Conservation (phyloP, 2,888 invertebrate genomes). For the Rhimphoctona megacephalus region DNA sequence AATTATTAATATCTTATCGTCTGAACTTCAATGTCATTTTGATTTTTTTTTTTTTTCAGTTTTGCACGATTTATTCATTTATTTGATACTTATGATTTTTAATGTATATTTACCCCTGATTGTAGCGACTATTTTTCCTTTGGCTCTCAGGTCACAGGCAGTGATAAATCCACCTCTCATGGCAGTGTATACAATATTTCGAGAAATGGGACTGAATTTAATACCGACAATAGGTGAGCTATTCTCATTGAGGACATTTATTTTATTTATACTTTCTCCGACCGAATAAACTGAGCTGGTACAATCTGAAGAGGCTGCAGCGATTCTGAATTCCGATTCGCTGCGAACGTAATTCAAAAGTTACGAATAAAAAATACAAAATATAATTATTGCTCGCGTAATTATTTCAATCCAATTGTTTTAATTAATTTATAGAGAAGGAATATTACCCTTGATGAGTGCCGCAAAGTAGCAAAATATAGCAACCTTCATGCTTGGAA, state of each 20-base stretch:
- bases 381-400: not conserved
- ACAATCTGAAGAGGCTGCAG: constrained; percentile 85
- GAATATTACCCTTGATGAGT: constrained; percentile 85
- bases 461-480: constrained; percentile 87
- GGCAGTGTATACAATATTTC: constrained; percentile 87
- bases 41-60: too few relatives aligned
- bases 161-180: constrained; percentile 87
- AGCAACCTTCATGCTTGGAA: constrained; percentile 86
- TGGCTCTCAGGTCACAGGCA: constrained; percentile 88
- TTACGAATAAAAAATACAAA: not conserved
- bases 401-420: not conserved
- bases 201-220: constrained; percentile 87
- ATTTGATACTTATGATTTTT: constrained; percentile 52
- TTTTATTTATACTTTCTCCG: constrained; percentile 82
- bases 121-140: constrained; percentile 84
- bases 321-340: constrained; percentile 84
- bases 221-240: constrained; percentile 86
- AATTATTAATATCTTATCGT: too few relatives aligned
- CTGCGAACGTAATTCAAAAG: constrained; percentile 67
- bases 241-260: constrained; percentile 85
- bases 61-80: not conserved
- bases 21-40: not conserved
- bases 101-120: constrained; percentile 82
- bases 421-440: not conserved
- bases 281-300: constrained; percentile 86